Evolutionary conservation across 2,797 vertebrate species (phyloP), one percentile per base, ranked within the genome.

Genomic region (Podarcis lilfordi): DNA sequence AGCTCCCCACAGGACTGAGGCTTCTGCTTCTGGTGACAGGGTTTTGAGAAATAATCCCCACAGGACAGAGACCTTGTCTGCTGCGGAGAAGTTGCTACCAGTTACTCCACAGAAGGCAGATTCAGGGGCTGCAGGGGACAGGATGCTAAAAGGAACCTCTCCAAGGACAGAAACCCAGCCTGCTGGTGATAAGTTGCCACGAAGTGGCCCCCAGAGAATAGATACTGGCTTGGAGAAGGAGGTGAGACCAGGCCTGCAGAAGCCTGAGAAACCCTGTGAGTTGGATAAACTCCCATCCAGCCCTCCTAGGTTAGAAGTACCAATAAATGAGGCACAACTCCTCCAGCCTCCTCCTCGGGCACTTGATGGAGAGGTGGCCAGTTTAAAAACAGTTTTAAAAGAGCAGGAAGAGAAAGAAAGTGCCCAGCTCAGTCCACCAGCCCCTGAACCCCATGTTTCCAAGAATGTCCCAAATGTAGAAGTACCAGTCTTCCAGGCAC

Each of bases 21-120:
- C 55, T 68, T 69, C 66, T n/a, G 32, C 66, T 68, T 69, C 66
- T n/a, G 32, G 27, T 32, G 88, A 89, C 61, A 86, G 88, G 11
- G 40, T 59, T 86, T 89, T 86, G 71, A 89, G 88, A 82, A 68
- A 71, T 19, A 86, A 82, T 77, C 84, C 64, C 17, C 88, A 89
- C 29, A 82, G 79, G 45, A 40, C 43, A 76, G 88, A 89, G 27
- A 55, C 43, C 32, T 43, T n/a, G 9, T n/a, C 43, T 55, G 25
- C 17, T 40, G 84, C 32, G 19, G 84, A 86, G 37, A 86, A 82
- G 43, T 55, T 69, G 13, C 32, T 40, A 8, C 84, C 75, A 43
- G 37, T 29, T 35, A 11, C 72, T 45, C 78, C 83, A 25, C 89
- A 85, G 29, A 90, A 84, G 27, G 74, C 79, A 35, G 89, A 90